Evolutionary conservation across 2,797 vertebrate species (phyloP), one percentile per base, ranked within the genome.

Genomic region (Acanthopagrus latus): DNA sequence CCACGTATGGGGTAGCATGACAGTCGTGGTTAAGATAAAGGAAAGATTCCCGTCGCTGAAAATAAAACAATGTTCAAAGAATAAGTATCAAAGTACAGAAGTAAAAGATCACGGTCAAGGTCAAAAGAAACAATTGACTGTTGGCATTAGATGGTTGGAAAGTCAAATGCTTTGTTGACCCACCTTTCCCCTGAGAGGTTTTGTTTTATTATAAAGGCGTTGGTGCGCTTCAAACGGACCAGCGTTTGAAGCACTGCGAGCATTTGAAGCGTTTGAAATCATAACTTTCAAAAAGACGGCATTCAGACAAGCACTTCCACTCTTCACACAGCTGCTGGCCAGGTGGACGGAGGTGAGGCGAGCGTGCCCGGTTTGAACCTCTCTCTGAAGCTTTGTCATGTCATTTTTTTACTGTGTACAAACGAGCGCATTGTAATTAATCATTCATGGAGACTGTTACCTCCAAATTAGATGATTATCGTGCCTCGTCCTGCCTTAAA

Each of bases 241-340:
- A 51, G 23, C 13, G 21, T 64, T 29, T 60, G 48, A 59, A 66
- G 44, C 44, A 7, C 8, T 27, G 14, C 6, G 21, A 43, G 67
- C 33, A 27, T 29, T 47, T 56, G 51, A 71, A 44, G 76, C 48
- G 43, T 33, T 41, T 57, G 52, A 64, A 64, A 62, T 44, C 16
- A 14, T 29, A 64, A 47, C 60, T 64, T 64, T 64, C 16, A 5
- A 5, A 18, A 38, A 56, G 16, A 57, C 14, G 25, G 46, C 57
- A 2, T 38, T 38, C 20, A 7, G 16, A 38, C 43, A 48, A n/a
- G 27, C 13, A 25, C 2, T 2, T 17, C 50, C 25, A 21, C 50
- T 12, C 38, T 46, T 74, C 27, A 57, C n/a, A 18, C 13, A 50
- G 60, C 1, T 1, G 20, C 9, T 23, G 23, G 27, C 44, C 25